Conservation (phyloP, 1,140 invertebrate genomes). For the Druon quercuslanigerum region DNA sequence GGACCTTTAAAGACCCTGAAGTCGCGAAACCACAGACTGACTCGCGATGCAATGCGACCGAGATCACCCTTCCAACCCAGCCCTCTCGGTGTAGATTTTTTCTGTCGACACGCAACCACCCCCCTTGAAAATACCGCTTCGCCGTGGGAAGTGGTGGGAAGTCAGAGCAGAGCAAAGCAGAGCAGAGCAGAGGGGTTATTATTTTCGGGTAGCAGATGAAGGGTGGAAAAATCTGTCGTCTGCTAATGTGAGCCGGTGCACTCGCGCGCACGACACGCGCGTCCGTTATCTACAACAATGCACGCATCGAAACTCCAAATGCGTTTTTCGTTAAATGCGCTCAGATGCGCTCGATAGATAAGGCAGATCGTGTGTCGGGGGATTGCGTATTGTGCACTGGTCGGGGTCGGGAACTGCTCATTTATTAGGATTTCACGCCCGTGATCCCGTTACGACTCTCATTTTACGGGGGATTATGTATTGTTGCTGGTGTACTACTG, state of each 20-base stretch:
- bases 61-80: background rate
- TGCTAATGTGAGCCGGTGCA: conserved; percentile 20
- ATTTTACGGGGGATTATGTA: conserved; percentile 67
- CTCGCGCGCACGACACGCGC: conserved; percentile 8
- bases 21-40: conserved; percentile 8
- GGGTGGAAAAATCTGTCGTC: background rate
- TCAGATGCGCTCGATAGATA: conserved; percentile 48
- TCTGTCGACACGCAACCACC: background rate
- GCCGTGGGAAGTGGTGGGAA: conserved; percentile 8
- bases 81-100: conserved; percentile 1
- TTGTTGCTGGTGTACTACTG: conserved; percentile 48
- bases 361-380: conserved; percentile 40
- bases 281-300: conserved; percentile 40
- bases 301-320: conserved; percentile 45
- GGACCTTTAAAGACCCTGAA: background rate
- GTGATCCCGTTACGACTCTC: conserved; percentile 64
- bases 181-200: conserved; percentile 17
- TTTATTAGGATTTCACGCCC: conserved; percentile 73
- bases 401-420: conserved; percentile 64
- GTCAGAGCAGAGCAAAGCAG: no score
- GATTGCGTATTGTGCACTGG: conserved; percentile 52
- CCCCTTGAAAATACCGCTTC: background rate
- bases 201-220: background rate
- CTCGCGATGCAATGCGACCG: background rate
- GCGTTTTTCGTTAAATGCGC: conserved; percentile 37